phyloP scores from a whole-genome alignment of 2,797 vertebrate species.

The Yasuhikotakia modesta region DNA sequence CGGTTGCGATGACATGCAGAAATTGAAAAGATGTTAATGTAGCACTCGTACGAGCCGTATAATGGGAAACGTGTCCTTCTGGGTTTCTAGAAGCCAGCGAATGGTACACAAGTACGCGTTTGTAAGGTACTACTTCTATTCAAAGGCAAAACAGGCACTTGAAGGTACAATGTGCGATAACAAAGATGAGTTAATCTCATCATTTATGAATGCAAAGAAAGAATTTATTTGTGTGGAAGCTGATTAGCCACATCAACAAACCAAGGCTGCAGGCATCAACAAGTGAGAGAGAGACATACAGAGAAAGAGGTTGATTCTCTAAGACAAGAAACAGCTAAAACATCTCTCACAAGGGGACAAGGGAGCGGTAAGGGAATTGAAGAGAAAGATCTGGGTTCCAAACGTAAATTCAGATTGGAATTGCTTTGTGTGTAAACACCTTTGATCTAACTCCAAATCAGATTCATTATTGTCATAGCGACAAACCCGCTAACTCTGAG shows the following conservation, averaged over 20 bases:
- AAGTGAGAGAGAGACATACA: slow-evolving; percentile 9
- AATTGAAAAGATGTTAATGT: slow-evolving; percentile 49
- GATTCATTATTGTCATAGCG: slow-evolving; percentile 16
- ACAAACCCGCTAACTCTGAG: slow-evolving; percentile 20
- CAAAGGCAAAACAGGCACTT: slow-evolving; percentile 36
- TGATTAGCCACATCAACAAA: slow-evolving; percentile 37
- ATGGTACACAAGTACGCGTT: neutral
- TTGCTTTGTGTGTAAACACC: slow-evolving; percentile 13
- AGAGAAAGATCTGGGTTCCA: neutral
- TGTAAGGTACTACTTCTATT: slow-evolving; percentile 16
- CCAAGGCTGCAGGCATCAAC: slow-evolving; percentile 36
- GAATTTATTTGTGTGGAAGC: slow-evolving; percentile 39
- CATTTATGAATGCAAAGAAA: slow-evolving; percentile 30
- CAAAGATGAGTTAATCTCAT: slow-evolving; percentile 42
- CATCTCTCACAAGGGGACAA: neutral
- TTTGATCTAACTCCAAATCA: slow-evolving; percentile 38
- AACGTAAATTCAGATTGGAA: slow-evolving; percentile 36
- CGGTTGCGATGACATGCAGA: slow-evolving; percentile 17
- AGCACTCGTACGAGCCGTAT: neutral
- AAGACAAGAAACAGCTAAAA: slow-evolving; percentile 30
- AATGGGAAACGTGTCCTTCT: slow-evolving; percentile 34
- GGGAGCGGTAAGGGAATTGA: slow-evolving; percentile 25
- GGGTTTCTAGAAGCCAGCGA: slow-evolving; percentile 20
- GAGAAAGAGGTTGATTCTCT: neutral
- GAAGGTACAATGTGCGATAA: slow-evolving; percentile 22